Percentiles rank a stretch among this genome's conserved stretches.
These are phyloP conservation scores for Artibeus jamaicensis DNA, from an alignment of 2,797 vertebrate species.

Conservation along the genomic window DNA sequence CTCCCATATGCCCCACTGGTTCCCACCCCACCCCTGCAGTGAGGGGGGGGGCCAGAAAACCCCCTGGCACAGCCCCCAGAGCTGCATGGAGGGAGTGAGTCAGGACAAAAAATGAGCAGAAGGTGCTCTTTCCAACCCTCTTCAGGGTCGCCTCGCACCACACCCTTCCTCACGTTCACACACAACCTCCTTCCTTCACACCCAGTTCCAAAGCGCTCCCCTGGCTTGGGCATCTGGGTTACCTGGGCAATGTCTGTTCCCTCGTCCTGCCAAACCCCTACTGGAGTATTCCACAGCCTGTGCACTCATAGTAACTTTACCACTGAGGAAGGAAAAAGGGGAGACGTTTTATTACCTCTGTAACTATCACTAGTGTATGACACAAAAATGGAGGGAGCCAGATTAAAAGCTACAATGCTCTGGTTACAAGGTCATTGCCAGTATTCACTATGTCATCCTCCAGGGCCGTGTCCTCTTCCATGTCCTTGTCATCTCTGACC, in stretches of 20 bases:
- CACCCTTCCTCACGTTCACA: accelerated
- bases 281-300: neutral
- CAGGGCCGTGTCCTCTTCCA: neutral
- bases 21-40: neutral
- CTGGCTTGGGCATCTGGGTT: neutral
- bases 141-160: accelerated
- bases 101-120: neutral
- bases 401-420: no score
- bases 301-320: neutral
- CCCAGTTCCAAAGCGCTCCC: neutral
- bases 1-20: neutral
- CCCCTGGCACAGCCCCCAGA: no score
- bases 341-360: neutral
- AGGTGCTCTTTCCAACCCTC: neutral
- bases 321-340: neutral
- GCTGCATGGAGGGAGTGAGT: neutral
- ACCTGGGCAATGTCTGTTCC: neutral
- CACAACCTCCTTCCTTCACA: neutral
- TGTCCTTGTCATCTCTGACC: neutral
- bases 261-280: neutral
- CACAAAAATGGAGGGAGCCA: neutral
- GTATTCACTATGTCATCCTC: neutral
- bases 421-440: neutral
- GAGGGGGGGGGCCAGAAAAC: neutral
- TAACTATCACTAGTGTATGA: neutral